Evolutionary conservation across 1,140 invertebrate species (phyloP), one percentile per base, ranked within the genome.

Genomic region (Catajapyx aquilonaris): DNA sequence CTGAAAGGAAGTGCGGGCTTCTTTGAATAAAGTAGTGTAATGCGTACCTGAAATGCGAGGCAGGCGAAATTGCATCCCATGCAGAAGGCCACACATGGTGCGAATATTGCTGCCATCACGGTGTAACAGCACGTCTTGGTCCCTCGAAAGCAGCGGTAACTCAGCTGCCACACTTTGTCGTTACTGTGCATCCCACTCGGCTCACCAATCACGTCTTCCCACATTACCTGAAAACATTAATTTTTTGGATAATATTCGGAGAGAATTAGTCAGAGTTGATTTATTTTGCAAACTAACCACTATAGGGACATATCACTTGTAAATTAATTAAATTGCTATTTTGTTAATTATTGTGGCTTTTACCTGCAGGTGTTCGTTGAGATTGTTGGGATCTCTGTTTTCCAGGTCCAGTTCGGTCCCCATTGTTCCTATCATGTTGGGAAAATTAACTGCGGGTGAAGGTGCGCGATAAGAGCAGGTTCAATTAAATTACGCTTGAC

Each of bases 201-300:
- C 55, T 84, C 79, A 0, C 74, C 79, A 20, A 83, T 66, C 30
- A 81, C 66, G 45, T 81, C 76, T 42, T 76, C 71, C 69, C 77
- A 84, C 43, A 67, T 61, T 41, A 76, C 66, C 75, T 80, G 52
- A 28, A 28, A 28, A 28, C 13, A 13, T 13, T 9, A 13, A 28
- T 28, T 28, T 28, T 28, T 28, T 28, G 13, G 13, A 28, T 28
- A 9, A 28, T 9, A 28, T 28, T 13, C 23, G 23, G 23, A 28
- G 23, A 28, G 7, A 31, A n/a, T 7, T 22, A 10, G 9, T 10
- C 9, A 7, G 20, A 36, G 18, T n/a, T n/a, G n/a, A n/a, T n/a
- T n/a, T n/a, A n/a, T n/a, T n/a, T n/a, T n/a, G n/a, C n/a, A n/a
- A n/a, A n/a, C n/a, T n/a, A n/a, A n/a, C n/a, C n/a, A n/a, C n/a